Percentiles rank a stretch among this genome's conserved stretches.
Evolutionary conservation across 2,888 invertebrate genomes (phyloP).

Genomic region (Achlya flavicornis): DNA sequence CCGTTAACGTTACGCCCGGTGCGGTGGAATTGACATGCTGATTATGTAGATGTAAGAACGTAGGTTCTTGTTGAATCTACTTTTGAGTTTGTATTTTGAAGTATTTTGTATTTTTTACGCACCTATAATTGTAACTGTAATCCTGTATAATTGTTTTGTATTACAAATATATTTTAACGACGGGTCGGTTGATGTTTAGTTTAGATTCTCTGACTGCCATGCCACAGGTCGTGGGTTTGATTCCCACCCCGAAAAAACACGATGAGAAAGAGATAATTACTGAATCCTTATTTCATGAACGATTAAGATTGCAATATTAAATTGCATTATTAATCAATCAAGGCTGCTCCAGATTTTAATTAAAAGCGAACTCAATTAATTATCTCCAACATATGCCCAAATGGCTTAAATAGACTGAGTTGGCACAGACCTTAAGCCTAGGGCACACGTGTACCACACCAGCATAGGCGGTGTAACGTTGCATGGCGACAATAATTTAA

Average conservation of each 20-base stretch:
- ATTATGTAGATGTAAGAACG: constrained; percentile 20
- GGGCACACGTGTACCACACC: constrained; percentile 66
- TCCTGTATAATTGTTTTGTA: too few species aligned
- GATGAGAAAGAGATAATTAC: too few species aligned
- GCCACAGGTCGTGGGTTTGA: too few species aligned
- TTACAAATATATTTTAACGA: too few species aligned
- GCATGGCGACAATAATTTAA: constrained; percentile 80
- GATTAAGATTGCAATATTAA: too few species aligned
- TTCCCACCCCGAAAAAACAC: too few species aligned
- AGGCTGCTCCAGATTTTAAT: not conserved
- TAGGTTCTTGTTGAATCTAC: not conserved
- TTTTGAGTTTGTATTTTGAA: not conserved
- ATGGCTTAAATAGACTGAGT: constrained; percentile 53
- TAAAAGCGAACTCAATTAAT: constrained; percentile 1
- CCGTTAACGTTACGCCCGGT: constrained; percentile 8
- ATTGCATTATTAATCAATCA: too few species aligned
- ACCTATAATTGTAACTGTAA: not conserved
- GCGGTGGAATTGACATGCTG: constrained; percentile 25
- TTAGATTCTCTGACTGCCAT: not conserved
- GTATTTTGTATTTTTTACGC: not conserved
- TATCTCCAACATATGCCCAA: constrained; percentile 1
- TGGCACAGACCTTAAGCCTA: constrained; percentile 60
- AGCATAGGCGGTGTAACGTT: constrained; percentile 70
- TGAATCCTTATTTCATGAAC: too few species aligned
- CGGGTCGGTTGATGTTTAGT: not conserved